Base-by-base conservation (phyloP, 2,797 vertebrate genomes). In the Streptopelia turtur region DNA sequence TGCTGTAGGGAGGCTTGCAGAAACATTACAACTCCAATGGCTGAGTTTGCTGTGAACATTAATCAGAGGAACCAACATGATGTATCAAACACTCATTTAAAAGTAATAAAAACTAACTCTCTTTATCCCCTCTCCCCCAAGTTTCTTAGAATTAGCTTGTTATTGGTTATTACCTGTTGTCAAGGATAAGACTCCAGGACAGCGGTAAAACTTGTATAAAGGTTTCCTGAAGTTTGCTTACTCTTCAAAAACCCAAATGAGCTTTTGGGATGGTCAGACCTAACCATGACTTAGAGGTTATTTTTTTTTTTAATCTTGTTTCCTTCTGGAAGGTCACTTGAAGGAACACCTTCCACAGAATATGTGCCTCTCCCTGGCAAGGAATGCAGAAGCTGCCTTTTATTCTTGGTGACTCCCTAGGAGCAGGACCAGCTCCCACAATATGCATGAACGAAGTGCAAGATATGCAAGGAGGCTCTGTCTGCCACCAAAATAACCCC, bases 1-100 rank as follows among this genome's bases (percentile, higher is more conserved):
- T 97, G 98, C 97, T 98, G 97, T 98, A 97, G 97, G 97, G 97
- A 97, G 97, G 97, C 98, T 97, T 95, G 95, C 92, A 76, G 98
- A 97, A 97, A 97, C 98, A 98, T 98, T 98, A 97, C 98, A 97
- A 95, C 94, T 97, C 97, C 97, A 96, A 79, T 97, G 96, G 96
- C 97, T 96, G 97, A 96, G 96, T 97, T 97, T 97, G 97, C 95
- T 94, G 93, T 76, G 98, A 97, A 97, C 98, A 98, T 98, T 98
- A 98, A 98, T 98, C 98, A 98, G 97, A 84, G 93, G 89, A 92
- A 97, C 97, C 97, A 97, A 98, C 97, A 98, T 92, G 97, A 98
- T 98, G 98, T 98, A 98, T 98, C 98, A 98, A 97, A 96, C 76
- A 95, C 96, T 98, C 97, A 98, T 98, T 98, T 98, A 98, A 97